Evolutionary conservation across 2,888 invertebrate species (phyloP).

Genomic region (Xestia rhomboidea): DNA sequence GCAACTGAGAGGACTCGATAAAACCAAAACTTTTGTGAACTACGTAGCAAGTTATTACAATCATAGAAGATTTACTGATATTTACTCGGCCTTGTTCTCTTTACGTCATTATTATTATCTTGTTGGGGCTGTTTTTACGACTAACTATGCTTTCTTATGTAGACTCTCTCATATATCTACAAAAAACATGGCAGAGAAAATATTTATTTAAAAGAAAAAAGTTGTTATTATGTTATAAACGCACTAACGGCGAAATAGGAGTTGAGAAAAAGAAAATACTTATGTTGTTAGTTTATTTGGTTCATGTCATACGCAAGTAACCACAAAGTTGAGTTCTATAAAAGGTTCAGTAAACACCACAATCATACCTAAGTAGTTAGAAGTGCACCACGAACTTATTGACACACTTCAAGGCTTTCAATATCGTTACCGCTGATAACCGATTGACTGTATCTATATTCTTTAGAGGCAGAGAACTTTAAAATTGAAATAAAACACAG

Average conservation of each 20-base stretch:
- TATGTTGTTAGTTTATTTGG: background rate
- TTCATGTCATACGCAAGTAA: background rate
- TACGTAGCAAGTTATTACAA: slow-evolving; percentile 26
- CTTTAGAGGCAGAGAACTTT: background rate
- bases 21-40: slow-evolving; percentile 36
- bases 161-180: background rate
- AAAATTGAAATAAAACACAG: no score
- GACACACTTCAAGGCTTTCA: background rate
- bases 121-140: background rate
- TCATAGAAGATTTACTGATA: slow-evolving; percentile 24
- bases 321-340: background rate
- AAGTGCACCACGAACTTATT: background rate
- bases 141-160: background rate
- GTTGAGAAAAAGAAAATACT: background rate
- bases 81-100: slow-evolving; percentile 9
- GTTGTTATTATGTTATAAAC: background rate
- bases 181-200: background rate
- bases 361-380: background rate
- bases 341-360: background rate
- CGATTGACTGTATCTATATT: background rate
- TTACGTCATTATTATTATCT: slow-evolving; percentile 1
- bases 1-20: background rate
- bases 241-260: background rate
- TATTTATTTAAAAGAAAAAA: background rate
- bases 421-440: background rate